phyloP scores from a whole-genome alignment of 2,113 vertebrate genomes.

The Tretioscincus oriximinensis region DNA sequence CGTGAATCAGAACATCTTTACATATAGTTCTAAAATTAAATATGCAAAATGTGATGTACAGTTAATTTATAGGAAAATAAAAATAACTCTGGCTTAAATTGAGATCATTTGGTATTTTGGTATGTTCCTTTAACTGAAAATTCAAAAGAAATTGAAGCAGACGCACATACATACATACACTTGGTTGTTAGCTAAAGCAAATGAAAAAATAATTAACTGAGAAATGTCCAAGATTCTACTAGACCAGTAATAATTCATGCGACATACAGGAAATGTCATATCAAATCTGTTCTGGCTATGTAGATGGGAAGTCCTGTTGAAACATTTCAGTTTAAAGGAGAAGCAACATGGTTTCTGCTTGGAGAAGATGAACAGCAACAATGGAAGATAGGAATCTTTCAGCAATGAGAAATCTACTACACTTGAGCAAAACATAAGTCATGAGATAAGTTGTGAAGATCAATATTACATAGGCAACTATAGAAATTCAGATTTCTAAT shows the following conservation, averaged over 20 bases:
- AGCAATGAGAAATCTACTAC: too few species aligned
- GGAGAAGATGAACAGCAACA: not conserved
- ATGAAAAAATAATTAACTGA: not conserved
- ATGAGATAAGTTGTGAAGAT: too few species aligned
- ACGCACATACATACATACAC: not conserved
- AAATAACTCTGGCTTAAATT: not conserved
- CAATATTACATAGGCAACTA: too few species aligned
- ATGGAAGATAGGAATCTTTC: too few species aligned
- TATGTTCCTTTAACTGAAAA: not conserved
- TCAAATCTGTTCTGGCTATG: not conserved
- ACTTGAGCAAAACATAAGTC: too few species aligned
- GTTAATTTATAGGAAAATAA: constrained; percentile 40
- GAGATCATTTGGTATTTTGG: not conserved
- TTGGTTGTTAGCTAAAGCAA: not conserved
- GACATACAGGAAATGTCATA: not conserved
- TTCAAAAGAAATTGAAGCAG: not conserved
- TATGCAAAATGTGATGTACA: not conserved
- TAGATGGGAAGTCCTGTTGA: not conserved
- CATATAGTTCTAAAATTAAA: constrained; percentile 1
- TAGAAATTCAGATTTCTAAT: too few species aligned
- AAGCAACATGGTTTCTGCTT: not conserved
- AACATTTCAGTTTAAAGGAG: not conserved
- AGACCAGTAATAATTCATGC: not conserved
- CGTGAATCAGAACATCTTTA: constrained; percentile 3
- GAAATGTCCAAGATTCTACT: not conserved